A percentile compares a stretch with the other conserved stretches of the same genome.
Conservation (phyloP, 2,797 vertebrate genomes). For the Parambassis ranga region DNA sequence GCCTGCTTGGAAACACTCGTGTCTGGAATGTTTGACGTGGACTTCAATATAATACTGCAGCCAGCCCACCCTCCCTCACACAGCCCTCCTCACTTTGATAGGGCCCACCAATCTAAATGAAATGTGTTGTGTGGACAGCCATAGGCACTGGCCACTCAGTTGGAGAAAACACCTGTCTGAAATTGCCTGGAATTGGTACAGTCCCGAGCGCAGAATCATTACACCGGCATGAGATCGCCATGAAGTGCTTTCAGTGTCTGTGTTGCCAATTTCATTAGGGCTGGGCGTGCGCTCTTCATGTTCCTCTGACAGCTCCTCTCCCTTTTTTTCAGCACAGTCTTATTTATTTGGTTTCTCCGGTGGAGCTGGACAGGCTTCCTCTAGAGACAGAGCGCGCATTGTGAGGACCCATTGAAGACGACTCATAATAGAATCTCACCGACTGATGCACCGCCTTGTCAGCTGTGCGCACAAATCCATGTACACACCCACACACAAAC, state of each 20-base stretch:
- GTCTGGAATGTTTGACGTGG: constrained; percentile 31
- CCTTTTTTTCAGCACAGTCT: neutral
- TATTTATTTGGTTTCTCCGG: constrained; percentile 43
- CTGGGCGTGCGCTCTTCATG: constrained; percentile 15
- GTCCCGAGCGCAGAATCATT: constrained; percentile 40
- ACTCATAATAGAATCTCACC: constrained; percentile 21
- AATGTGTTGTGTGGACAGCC: constrained; percentile 52
- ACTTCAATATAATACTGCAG: constrained; percentile 29
- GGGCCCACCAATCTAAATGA: constrained; percentile 54
- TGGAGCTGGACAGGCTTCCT: constrained; percentile 35
- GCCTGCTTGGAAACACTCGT: neutral
- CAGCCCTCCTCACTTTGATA: neutral
- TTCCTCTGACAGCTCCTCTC: constrained; percentile 37
- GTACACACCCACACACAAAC: constrained; percentile 2
- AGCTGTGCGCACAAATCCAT: neutral
- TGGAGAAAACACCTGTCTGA: constrained; percentile 63
- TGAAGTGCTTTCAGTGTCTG: constrained; percentile 34
- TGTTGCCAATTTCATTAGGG: constrained; percentile 60
- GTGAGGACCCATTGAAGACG: constrained; percentile 42
- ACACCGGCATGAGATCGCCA: constrained; percentile 39
- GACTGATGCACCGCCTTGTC: constrained; percentile 22
- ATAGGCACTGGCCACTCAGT: constrained; percentile 44
- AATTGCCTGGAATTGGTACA: constrained; percentile 52
- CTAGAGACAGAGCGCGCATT: constrained; percentile 48
- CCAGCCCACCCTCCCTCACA: neutral